phyloP scores from a whole-genome alignment of 2,113 vertebrate genomes.

The Semnornis frantzii region DNA sequence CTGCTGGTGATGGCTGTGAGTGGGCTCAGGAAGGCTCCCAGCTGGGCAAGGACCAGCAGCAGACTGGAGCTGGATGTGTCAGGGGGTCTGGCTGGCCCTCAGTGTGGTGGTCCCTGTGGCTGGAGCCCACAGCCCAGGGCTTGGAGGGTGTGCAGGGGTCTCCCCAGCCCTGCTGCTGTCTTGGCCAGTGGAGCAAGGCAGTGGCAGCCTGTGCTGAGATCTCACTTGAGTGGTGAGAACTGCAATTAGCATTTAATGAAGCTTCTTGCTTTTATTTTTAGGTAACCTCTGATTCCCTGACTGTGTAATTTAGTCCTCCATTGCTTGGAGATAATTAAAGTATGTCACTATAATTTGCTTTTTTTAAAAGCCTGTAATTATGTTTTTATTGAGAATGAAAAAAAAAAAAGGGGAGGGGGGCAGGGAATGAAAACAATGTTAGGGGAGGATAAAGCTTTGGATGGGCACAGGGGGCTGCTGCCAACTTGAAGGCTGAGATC shows the following conservation, averaged over 20 bases:
- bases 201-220: constrained; percentile 65
- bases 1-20: background rate
- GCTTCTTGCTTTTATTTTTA: constrained; percentile 83
- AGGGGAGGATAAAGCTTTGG: constrained; percentile 29
- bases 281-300: constrained; percentile 79
- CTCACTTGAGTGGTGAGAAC: constrained; percentile 72
- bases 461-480: constrained; percentile 31
- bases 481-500: background rate
- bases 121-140: accelerated
- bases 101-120: background rate
- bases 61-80: background rate
- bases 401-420: background rate
- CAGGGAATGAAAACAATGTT: constrained; percentile 50
- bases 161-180: background rate
- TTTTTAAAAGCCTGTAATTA: constrained; percentile 80
- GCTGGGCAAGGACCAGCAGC: background rate
- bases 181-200: constrained; percentile 1
- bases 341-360: constrained; percentile 83
- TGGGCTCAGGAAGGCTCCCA: accelerated
- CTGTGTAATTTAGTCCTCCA: constrained; percentile 80
- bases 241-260: constrained; percentile 84
- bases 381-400: constrained; percentile 76
- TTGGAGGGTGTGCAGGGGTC: background rate
- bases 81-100: accelerated
- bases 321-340: constrained; percentile 82